These are phyloP conservation scores for Pardosa pseudoannulata DNA, from an alignment of 2,888 invertebrate genomes.

Conservation along the genomic window DNA sequence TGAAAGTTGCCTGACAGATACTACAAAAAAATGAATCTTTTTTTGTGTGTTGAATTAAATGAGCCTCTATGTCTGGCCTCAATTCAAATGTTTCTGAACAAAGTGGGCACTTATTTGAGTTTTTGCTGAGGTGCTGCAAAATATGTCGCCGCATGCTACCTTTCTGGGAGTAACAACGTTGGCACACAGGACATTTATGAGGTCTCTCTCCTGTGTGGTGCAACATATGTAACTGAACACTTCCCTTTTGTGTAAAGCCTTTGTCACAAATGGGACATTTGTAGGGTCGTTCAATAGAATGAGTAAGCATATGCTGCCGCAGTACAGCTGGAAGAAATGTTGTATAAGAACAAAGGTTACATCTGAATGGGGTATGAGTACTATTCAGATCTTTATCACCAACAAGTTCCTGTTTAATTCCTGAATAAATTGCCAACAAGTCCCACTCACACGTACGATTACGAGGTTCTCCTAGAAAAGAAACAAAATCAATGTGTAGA, in stretches of 20 bases:
- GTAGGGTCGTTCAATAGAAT: slow-evolving; percentile 54
- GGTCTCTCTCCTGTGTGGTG: slow-evolving; percentile 63
- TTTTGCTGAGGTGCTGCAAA: slow-evolving; percentile 54
- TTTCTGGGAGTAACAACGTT: slow-evolving; percentile 58
- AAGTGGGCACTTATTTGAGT: slow-evolving; percentile 50
- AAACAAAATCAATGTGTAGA: background rate
- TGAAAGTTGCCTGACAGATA: slow-evolving; percentile 56
- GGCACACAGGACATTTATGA: slow-evolving; percentile 64
- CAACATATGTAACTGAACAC: slow-evolving; percentile 64
- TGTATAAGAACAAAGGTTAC: slow-evolving; percentile 49
- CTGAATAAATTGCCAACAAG: slow-evolving; percentile 56
- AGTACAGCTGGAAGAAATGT: slow-evolving; percentile 46
- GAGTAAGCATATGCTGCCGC: slow-evolving; percentile 56
- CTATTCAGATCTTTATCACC: slow-evolving; percentile 39
- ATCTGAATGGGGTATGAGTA: slow-evolving; percentile 39
- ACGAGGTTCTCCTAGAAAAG: slow-evolving; percentile 28
- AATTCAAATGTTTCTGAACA: slow-evolving; percentile 46
- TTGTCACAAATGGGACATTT: slow-evolving; percentile 63
- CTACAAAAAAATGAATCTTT: slow-evolving; percentile 60
- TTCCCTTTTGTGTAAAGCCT: slow-evolving; percentile 61
- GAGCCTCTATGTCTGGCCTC: slow-evolving; percentile 52
- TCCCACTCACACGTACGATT: slow-evolving; percentile 61
- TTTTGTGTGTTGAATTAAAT: slow-evolving; percentile 63
- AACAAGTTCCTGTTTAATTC: slow-evolving; percentile 50
- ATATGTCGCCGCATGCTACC: slow-evolving; percentile 63